A percentile compares a stretch with the other conserved stretches of the same genome.
phyloP scores from a whole-genome alignment of 35 echinoderm and acorn worm species.

The Eucidaris tribuloides region DNA sequence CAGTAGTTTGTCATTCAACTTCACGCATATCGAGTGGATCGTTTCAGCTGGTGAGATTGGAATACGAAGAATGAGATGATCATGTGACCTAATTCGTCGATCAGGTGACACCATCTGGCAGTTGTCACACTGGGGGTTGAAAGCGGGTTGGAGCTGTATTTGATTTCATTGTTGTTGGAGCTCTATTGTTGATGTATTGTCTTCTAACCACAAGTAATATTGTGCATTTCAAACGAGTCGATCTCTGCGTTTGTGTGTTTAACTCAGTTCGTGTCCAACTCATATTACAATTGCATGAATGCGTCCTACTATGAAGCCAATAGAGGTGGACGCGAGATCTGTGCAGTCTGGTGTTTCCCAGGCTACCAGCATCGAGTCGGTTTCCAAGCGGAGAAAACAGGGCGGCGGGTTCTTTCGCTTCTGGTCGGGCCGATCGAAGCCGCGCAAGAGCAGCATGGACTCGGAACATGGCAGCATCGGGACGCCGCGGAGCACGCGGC shows the following conservation, averaged over 20 bases:
- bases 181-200: neutral
- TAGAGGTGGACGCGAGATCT: slow-evolving; percentile 66
- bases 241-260: neutral
- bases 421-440: slow-evolving; percentile 63
- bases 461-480: slow-evolving; percentile 42
- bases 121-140: neutral
- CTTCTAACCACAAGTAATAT: neutral
- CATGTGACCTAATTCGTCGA: slow-evolving; percentile 4
- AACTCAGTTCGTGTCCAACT: neutral
- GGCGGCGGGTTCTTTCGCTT: slow-evolving; percentile 74
- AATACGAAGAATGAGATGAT: neutral
- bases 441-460: slow-evolving; percentile 48
- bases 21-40: too few species aligned
- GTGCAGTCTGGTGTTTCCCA: slow-evolving; percentile 74
- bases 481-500: slow-evolving; percentile 22
- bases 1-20: too few species aligned
- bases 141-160: neutral
- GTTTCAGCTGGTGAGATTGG: too few species aligned
- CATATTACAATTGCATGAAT: neutral
- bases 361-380: slow-evolving; percentile 70
- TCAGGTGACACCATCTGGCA: neutral
- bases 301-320: slow-evolving; percentile 67
- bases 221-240: neutral
- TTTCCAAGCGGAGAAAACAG: slow-evolving; percentile 56
- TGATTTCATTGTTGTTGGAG: neutral